Percentiles rank a stretch among this genome's conserved stretches.
phyloP scores from a whole-genome alignment of 2,888 invertebrate genomes.

The Micoletzkya japonica region DNA sequence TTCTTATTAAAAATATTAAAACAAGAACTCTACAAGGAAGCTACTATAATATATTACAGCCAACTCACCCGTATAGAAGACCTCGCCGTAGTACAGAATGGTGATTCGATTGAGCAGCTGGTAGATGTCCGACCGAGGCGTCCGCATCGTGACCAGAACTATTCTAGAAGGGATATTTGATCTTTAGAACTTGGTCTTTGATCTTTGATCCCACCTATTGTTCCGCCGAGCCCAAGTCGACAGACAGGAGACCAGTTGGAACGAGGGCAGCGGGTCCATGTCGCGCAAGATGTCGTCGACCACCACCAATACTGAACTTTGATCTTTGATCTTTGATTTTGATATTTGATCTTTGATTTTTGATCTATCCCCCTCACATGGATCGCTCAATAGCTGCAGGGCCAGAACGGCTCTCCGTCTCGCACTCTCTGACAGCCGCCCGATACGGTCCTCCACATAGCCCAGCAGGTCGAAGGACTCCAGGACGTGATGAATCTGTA shows the following conservation, averaged over 20 bases:
- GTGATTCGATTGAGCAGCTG: conserved; percentile 90
- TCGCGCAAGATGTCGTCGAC: conserved; percentile 89
- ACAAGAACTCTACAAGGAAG: not conserved
- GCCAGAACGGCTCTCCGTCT: conserved; percentile 86
- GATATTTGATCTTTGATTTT: not conserved
- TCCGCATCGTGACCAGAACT: conserved; percentile 87
- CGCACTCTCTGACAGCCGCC: conserved; percentile 84
- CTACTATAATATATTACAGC: not conserved
- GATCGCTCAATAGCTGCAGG: conserved; percentile 88
- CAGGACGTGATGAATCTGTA: conserved; percentile 75
- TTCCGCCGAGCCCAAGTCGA: conserved; percentile 13
- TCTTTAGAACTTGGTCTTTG: not conserved
- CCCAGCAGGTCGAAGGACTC: conserved; percentile 90
- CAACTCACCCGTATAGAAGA: conserved; percentile 73
- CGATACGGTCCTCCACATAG: conserved; percentile 78
- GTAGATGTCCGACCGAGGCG: conserved; percentile 89
- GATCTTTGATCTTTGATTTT: not conserved
- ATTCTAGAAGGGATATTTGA: conserved; percentile 69
- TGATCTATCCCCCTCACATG: conserved; percentile 71
- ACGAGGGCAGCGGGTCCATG: conserved; percentile 90
- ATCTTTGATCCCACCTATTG: not conserved
- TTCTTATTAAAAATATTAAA: too few relatives aligned
- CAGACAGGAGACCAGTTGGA: conserved; percentile 89
- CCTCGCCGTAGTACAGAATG: conserved; percentile 80
- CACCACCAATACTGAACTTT: conserved; percentile 47